A percentile compares a stretch with the other conserved stretches of the same genome.
Conservation (phyloP, 2,888 invertebrate genomes). For the Xestia xanthographa region DNA sequence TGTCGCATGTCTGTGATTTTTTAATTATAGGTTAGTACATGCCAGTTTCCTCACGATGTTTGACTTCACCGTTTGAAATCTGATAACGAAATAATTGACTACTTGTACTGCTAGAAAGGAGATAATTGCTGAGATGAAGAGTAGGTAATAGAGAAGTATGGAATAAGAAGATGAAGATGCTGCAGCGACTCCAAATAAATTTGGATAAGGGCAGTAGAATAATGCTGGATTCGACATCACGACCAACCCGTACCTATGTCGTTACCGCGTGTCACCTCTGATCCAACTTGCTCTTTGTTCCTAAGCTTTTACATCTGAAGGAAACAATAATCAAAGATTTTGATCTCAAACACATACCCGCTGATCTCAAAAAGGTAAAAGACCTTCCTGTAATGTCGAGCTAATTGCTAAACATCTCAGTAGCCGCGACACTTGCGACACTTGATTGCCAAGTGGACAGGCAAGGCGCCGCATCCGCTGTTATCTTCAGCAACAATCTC, state of each 20-base stretch:
- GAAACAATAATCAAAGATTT: constrained; percentile 9
- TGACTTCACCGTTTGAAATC: not conserved
- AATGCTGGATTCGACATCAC: not conserved
- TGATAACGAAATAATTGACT: not conserved
- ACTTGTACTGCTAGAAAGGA: too few relatives aligned
- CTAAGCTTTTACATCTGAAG: not conserved
- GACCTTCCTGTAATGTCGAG: not conserved
- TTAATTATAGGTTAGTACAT: not conserved
- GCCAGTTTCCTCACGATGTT: not conserved
- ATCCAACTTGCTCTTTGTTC: not conserved
- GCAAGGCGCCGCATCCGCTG: constrained; percentile 8
- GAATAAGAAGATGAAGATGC: too few relatives aligned
- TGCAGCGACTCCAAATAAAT: too few relatives aligned
- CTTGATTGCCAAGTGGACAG: constrained; percentile 14
- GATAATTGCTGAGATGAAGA: too few relatives aligned
- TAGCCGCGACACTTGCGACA: constrained; percentile 3
- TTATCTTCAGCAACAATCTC: constrained; percentile 27
- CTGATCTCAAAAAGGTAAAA: constrained; percentile 4
- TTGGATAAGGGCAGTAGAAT: too few relatives aligned
- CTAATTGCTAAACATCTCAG: not conserved
- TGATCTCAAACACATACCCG: not conserved
- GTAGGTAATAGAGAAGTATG: too few relatives aligned
- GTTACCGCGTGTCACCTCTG: not conserved
- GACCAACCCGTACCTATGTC: not conserved
- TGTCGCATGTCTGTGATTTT: not conserved